Base-by-base conservation (phyloP, 2,797 vertebrate species). In the Esox masquinongy region DNA sequence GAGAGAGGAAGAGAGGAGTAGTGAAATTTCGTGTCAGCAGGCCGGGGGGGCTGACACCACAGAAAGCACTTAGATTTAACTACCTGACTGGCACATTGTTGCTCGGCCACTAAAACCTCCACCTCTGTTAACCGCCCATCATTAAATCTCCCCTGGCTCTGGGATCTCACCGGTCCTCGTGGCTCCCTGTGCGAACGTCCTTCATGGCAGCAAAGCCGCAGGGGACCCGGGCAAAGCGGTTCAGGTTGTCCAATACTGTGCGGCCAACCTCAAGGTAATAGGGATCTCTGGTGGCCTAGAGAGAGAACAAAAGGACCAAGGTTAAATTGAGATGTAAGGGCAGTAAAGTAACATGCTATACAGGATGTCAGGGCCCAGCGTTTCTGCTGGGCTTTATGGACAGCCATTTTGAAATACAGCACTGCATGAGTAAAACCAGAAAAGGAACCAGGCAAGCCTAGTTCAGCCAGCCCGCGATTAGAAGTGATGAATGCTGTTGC, bases 151-250 rank as follows among this genome's bases (percentile, higher is more conserved):
- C 49, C 34, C 9, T 63, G 39, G 29, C 14, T 67, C 22, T 26
- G 12, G 51, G 2, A 0, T 70, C 90, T 92, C 86, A 99, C 98
- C 98, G 96, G 92, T 99, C 98, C 85, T 99, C 98, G 0, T 99
- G 98, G 84, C 97, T 99, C 77, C 98, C 98, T 0, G 98, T 99
- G 16, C 98, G 96, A 53, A 99, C 98, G 31, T 99, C 98, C 89
- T 99, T 99, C 96, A 99, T 97, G 22, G 98, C 98, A 81, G 98
- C 98, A 67, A 99, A 99, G 73, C 98, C 98, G 1, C 98, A 99
- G 66, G 98, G 98, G 72, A 99, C 98, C n/a, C 98, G 94, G 24
- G 98, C 98, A 24, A 95, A 99, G 74, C 97, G 97, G 87, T 99
- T 99, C 85, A 99, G 94, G 93, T 99, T 99, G 83, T 99, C 98